Base-by-base conservation (phyloP, 2,888 invertebrate species). In the Leptinotarsa tumamoca region DNA sequence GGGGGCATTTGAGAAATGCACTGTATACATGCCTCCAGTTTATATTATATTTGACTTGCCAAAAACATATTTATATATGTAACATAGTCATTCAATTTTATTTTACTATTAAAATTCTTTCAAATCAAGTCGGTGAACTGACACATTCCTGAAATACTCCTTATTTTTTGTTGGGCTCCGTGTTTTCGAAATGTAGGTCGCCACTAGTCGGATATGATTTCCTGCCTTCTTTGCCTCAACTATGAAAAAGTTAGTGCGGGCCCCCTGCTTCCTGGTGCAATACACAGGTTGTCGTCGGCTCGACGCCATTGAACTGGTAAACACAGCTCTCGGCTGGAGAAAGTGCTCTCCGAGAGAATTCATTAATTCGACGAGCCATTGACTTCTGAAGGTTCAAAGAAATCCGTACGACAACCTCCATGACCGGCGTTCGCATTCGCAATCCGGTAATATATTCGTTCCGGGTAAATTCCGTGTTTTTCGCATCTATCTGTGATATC, bases 311-410 rank as follows among this genome's bases (percentile, higher is more conserved):
- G 84, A 85, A 84, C 79, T 81, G 80, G 81, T 73, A 56, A 68
- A 69, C 66, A 54, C 63, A 21, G 67, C 71, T 72, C 49, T 15
- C 75, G 66, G 71, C 18, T 43, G 84, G 87, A 87, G 87, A 87
- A 87, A 87, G 87, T 87, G 84, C 82, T 83, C 82, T 54, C 58
- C 87, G 86, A 87, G 86, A 87, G 87, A 87, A 87, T 84, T 84
- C 86, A 84, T 86, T 84, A 84, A 83, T 72, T 73, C 69, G 61
- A 68, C 63, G 63, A 83, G 84, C 81, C 86, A 86, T 85, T 86
- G 86, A 86, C 85, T 86, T 84, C 83, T 82, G 77, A 71, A 79
- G 79, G 82, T 82, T 82, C 79, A 77, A 82, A 82, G 83, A 81
- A 82, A 82, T 80, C 77, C 43, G 49, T 56, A 43, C 54, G 54